Evolutionary conservation across 2,888 invertebrate species (phyloP).

Genomic region (Coleophora deauratella): DNA sequence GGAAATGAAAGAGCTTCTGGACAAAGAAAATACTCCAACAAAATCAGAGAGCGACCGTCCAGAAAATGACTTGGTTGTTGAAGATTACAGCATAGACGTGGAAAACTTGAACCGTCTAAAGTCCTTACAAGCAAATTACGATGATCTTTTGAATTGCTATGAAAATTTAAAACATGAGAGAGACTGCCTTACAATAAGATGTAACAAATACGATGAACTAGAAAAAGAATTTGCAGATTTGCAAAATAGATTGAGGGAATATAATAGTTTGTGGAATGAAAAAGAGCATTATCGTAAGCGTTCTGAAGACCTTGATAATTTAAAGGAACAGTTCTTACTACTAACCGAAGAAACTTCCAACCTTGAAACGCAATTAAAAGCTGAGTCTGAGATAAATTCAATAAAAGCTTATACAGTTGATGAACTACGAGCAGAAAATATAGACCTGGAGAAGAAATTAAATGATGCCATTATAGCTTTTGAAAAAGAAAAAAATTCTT

Average conservation of each 20-base stretch:
- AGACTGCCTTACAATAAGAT: constrained; percentile 36
- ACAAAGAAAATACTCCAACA: constrained; percentile 31
- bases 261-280: constrained; percentile 54
- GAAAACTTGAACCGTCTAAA: constrained; percentile 54
- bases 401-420: constrained; percentile 45
- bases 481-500: constrained; percentile 63
- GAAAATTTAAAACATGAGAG: constrained; percentile 54
- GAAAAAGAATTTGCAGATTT: constrained; percentile 45
- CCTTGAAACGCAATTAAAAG: constrained; percentile 51
- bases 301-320: constrained; percentile 46
- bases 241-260: constrained; percentile 44
- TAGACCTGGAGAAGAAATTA: constrained; percentile 44
- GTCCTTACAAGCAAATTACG: constrained; percentile 49
- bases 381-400: constrained; percentile 54
- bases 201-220: constrained; percentile 43
- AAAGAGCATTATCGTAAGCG: constrained; percentile 56
- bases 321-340: constrained; percentile 54
- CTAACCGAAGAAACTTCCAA: constrained; percentile 52
- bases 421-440: constrained; percentile 44
- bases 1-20: constrained; percentile 59
- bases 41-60: constrained; percentile 24
- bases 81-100: constrained; percentile 38
- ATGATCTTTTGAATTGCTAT: constrained; percentile 50
- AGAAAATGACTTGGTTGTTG: constrained; percentile 25
- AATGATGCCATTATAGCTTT: constrained; percentile 39